These are phyloP conservation scores for Platorchestia sp. DNA, from an alignment of 1,140 invertebrate genomes.

Conservation along the genomic window DNA sequence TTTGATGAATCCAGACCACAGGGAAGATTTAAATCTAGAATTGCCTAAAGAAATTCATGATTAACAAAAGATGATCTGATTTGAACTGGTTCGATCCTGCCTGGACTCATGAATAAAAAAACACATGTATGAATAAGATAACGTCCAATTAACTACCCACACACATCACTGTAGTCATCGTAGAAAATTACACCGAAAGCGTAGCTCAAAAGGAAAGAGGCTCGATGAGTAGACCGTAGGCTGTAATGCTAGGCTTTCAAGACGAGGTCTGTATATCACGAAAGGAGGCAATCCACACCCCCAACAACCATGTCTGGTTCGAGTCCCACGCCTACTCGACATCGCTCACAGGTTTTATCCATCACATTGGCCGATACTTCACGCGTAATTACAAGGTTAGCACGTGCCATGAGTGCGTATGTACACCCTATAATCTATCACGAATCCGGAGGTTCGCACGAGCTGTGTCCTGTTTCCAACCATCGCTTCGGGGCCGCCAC, in stretches of 20 bases:
- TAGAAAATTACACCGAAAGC: not conserved
- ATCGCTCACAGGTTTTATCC: not conserved
- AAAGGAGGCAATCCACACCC: not conserved
- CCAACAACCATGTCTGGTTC: not conserved
- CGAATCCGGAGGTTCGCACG: not conserved
- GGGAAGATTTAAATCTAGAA: not conserved
- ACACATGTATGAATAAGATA: too few relatives aligned
- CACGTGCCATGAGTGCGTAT: not conserved
- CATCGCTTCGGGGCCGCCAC: not conserved
- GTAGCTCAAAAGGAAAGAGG: not conserved
- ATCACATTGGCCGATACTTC: not conserved
- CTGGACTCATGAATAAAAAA: too few relatives aligned
- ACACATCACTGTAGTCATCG: conserved; percentile 15
- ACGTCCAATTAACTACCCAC: not conserved
- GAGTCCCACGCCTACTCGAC: not conserved
- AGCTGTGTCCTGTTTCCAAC: not conserved
- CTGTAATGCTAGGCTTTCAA: not conserved
- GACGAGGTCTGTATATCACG: not conserved
- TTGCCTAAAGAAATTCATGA: too few relatives aligned
- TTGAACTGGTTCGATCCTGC: too few relatives aligned
- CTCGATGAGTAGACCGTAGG: not conserved
- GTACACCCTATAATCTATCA: not conserved
- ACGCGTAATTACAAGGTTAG: not conserved
- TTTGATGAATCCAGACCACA: not conserved
- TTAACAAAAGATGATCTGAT: too few relatives aligned